phyloP scores from a whole-genome alignment of 2,797 vertebrate species.

The Poeciliopsis paucimaculata region DNA sequence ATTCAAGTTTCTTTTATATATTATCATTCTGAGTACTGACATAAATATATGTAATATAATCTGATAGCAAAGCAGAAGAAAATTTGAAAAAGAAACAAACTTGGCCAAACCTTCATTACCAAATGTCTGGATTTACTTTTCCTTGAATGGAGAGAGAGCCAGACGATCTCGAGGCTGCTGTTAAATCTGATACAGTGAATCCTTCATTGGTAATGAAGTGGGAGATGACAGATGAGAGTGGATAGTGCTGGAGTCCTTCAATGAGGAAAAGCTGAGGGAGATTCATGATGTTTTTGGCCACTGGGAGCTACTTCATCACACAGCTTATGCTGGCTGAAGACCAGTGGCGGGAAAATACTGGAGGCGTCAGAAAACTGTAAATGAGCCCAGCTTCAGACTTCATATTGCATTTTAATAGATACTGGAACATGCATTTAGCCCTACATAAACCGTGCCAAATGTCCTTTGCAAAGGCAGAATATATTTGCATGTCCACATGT shows the following conservation, averaged over 20 bases:
- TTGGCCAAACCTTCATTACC: not conserved
- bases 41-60: no score
- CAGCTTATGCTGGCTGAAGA: constrained; percentile 26
- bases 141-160: not conserved
- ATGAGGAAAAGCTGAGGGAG: constrained; percentile 7
- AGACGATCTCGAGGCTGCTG: constrained; percentile 1
- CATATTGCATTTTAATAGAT: constrained; percentile 32
- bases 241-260: constrained; percentile 24
- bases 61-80: not conserved
- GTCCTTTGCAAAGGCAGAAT: not conserved
- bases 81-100: not conserved
- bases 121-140: not conserved
- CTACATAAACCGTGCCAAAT: not conserved
- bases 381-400: not conserved
- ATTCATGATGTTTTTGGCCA: constrained; percentile 31
- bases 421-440: constrained; percentile 16
- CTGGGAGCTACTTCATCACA: constrained; percentile 17
- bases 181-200: constrained; percentile 11
- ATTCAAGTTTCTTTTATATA: not conserved
- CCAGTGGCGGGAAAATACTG: constrained; percentile 27
- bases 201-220: constrained; percentile 17
- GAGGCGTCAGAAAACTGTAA: constrained; percentile 10
- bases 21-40: not conserved
- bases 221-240: constrained; percentile 22
- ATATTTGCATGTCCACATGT: not conserved